These are phyloP conservation scores for Podarcis cretensis DNA, from an alignment of 2,113 vertebrate genomes.

Conservation along the genomic window DNA sequence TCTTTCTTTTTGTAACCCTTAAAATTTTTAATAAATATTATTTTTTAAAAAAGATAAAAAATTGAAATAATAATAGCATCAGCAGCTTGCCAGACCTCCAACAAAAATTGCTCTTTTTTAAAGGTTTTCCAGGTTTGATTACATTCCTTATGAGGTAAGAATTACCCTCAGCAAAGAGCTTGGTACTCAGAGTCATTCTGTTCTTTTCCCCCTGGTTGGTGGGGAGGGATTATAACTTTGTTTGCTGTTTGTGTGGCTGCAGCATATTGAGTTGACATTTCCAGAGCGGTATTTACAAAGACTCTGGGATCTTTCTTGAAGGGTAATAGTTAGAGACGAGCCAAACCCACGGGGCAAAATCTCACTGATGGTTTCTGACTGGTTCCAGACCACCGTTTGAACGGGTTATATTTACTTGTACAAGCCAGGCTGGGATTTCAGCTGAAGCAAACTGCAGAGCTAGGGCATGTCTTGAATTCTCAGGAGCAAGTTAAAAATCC, in stretches of 20 bases:
- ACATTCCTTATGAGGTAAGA: not conserved
- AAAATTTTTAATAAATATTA: too few relatives aligned
- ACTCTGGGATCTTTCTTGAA: not conserved
- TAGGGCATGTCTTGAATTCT: not conserved
- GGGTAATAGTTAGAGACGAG: not conserved
- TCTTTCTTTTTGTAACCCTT: too few relatives aligned
- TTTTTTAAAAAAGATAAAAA: too few relatives aligned
- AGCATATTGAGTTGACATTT: not conserved
- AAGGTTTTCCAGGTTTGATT: not conserved
- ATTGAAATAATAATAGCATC: too few relatives aligned
- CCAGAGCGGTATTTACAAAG: not conserved
- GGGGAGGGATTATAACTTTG: not conserved
- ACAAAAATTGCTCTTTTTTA: not conserved
- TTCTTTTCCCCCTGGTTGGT: not conserved
- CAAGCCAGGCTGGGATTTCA: not conserved
- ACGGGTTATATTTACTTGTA: not conserved
- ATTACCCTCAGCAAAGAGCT: not conserved
- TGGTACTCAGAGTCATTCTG: not conserved
- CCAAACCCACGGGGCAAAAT: not conserved
- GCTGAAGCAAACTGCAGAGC: not conserved
- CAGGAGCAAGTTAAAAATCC: not conserved
- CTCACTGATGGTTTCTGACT: slow-evolving; percentile 3
- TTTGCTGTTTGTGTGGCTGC: not conserved
- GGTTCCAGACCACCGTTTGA: not conserved
- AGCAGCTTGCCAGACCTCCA: not conserved